These are phyloP conservation scores for Pollimyrus isidori DNA, from an alignment of 2,113 vertebrate genomes.

Conservation along the genomic window DNA sequence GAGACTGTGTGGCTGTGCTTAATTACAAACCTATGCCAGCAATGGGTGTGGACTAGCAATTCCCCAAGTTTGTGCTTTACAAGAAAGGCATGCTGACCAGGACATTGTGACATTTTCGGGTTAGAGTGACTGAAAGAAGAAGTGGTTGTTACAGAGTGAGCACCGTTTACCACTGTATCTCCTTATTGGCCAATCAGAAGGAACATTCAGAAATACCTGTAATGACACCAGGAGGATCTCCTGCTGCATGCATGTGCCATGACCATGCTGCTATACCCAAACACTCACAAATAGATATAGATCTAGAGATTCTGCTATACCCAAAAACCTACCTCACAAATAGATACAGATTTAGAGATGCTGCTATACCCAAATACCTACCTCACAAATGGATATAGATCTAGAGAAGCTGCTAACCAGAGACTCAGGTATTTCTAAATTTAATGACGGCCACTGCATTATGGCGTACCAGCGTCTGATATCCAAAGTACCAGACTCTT, in stretches of 20 bases:
- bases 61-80: not conserved
- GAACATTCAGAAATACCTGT: not conserved
- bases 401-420: constrained; percentile 5
- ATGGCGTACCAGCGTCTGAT: not conserved
- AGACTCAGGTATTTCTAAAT: constrained; percentile 20
- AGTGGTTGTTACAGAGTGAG: not conserved
- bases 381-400: not conserved
- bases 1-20: not conserved
- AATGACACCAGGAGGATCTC: not conserved
- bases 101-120: not conserved
- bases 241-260: not conserved
- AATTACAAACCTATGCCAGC: not conserved
- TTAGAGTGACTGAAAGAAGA: not conserved
- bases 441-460: constrained; percentile 3
- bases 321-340: not conserved
- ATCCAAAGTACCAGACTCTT: constrained; percentile 4
- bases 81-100: not conserved
- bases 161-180: not conserved
- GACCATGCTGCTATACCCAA: not conserved
- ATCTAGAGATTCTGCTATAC: constrained; percentile 5
- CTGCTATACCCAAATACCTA: not conserved
- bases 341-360: not conserved
- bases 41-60: not conserved
- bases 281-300: not conserved
- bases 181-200: not conserved